These are phyloP conservation scores for Ceyx cyanopectus DNA, from an alignment of 2,113 vertebrate species.

Conservation along the genomic window DNA sequence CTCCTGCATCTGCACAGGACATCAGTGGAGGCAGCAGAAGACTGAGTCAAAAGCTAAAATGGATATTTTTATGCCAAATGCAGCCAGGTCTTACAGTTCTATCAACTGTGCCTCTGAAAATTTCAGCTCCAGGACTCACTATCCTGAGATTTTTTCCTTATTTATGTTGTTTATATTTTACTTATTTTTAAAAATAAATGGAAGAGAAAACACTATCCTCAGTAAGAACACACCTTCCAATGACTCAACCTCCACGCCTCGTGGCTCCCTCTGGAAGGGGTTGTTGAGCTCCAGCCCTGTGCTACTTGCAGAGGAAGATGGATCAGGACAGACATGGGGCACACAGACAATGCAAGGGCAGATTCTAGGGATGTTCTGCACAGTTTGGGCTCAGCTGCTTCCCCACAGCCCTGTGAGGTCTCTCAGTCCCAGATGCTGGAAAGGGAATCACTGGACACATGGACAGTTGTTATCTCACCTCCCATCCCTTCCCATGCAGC, in stretches of 20 bases:
- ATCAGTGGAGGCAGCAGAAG: background rate
- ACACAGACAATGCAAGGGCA: background rate
- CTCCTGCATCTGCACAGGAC: background rate
- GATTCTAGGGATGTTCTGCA: background rate
- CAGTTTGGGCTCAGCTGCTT: background rate
- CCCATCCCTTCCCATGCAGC: background rate
- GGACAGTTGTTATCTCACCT: background rate
- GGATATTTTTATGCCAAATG: background rate
- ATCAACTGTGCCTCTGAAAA: background rate
- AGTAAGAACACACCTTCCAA: background rate
- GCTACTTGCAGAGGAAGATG: too few relatives aligned
- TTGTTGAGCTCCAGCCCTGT: background rate
- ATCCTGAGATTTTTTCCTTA: background rate
- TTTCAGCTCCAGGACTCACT: background rate
- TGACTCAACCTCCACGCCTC: background rate
- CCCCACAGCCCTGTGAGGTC: background rate
- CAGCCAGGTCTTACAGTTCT: background rate
- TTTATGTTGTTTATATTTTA: background rate
- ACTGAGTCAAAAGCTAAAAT: background rate
- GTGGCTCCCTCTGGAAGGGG: background rate
- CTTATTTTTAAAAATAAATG: background rate
- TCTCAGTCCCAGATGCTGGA: background rate
- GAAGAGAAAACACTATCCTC: background rate
- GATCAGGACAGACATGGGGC: background rate
- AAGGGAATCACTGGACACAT: background rate